These are phyloP conservation scores for Erpobdella octoculata DNA, from an alignment of 2,888 invertebrate genomes.

Conservation along the genomic window DNA sequence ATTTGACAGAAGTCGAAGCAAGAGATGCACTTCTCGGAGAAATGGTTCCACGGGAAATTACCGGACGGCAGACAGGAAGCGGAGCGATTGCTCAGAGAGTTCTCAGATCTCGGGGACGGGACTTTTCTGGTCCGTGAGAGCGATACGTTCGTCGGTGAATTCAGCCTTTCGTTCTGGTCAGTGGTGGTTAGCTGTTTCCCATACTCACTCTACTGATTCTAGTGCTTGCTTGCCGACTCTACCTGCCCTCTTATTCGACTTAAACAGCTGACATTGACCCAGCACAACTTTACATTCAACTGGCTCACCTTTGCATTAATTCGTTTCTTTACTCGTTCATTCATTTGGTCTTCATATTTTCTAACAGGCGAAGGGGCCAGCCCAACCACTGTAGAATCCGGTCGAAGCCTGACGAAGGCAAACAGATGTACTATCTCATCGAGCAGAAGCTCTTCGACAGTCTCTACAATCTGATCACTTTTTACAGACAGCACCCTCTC, in stretches of 20 bases:
- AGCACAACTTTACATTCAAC: too few relatives aligned
- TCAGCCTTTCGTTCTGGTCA: slow-evolving; percentile 83
- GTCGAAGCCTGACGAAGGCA: slow-evolving; percentile 70
- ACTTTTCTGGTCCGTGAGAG: slow-evolving; percentile 86
- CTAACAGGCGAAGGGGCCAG: slow-evolving; percentile 61
- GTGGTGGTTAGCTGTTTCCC: slow-evolving; percentile 30
- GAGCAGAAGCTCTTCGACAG: slow-evolving; percentile 82
- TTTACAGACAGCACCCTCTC: slow-evolving; percentile 77
- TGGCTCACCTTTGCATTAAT: too few relatives aligned
- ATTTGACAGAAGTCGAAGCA: slow-evolving; percentile 15
- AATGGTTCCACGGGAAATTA: slow-evolving; percentile 85
- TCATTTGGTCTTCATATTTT: too few relatives aligned
- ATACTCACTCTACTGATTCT: too few relatives aligned
- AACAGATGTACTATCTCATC: slow-evolving; percentile 68
- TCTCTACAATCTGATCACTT: slow-evolving; percentile 78
- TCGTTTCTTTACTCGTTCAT: too few relatives aligned
- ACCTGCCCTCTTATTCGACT: too few relatives aligned
- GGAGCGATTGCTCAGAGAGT: slow-evolving; percentile 60
- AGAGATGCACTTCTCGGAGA: slow-evolving; percentile 57
- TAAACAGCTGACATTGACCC: too few relatives aligned
- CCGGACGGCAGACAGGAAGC: slow-evolving; percentile 67
- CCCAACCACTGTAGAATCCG: slow-evolving; percentile 87
- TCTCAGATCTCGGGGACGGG: slow-evolving; percentile 77
- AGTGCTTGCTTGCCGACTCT: too few relatives aligned
- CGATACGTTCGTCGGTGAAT: slow-evolving; percentile 90